phyloP scores from a whole-genome alignment of 2,888 invertebrate species.

The Hirtodrosophila duncani region DNA sequence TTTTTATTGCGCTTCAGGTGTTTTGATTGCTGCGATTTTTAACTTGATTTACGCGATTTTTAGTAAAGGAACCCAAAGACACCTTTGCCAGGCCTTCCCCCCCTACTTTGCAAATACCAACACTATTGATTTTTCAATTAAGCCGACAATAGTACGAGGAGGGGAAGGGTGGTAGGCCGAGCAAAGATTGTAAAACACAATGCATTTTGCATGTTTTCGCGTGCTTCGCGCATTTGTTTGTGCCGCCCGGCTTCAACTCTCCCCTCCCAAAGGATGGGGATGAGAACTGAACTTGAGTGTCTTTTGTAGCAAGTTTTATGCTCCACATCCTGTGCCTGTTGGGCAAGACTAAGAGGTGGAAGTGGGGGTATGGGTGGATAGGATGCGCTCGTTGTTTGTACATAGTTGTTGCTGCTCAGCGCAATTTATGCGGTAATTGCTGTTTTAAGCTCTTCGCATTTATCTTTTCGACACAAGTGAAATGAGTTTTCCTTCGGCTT shows the following conservation, averaged over 20 bases:
- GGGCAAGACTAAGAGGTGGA: not conserved
- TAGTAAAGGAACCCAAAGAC: conserved; percentile 14
- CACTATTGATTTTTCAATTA: conserved; percentile 73
- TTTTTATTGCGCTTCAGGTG: conserved; percentile 70
- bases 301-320: conserved; percentile 64
- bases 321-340: conserved; percentile 51
- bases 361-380: conserved; percentile 1
- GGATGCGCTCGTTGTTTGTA: conserved; percentile 26
- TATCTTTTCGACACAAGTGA: conserved; percentile 71
- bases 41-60: conserved; percentile 68
- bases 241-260: no score
- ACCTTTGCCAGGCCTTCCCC: conserved; percentile 9
- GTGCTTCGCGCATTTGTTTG: conserved; percentile 57
- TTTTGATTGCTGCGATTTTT: conserved; percentile 70
- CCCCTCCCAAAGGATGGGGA: conserved; percentile 8
- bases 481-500: conserved; percentile 51
- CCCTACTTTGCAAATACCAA: no score
- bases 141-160: conserved; percentile 15
- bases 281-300: conserved; percentile 34
- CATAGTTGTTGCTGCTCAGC: conserved; percentile 34
- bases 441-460: conserved; percentile 73
- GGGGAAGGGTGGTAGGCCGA: not conserved
- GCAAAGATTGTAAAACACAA: conserved; percentile 16
- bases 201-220: conserved; percentile 70
- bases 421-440: conserved; percentile 75